phyloP scores from a whole-genome alignment of 1,140 invertebrate genomes.

The Nebria ingens region DNA sequence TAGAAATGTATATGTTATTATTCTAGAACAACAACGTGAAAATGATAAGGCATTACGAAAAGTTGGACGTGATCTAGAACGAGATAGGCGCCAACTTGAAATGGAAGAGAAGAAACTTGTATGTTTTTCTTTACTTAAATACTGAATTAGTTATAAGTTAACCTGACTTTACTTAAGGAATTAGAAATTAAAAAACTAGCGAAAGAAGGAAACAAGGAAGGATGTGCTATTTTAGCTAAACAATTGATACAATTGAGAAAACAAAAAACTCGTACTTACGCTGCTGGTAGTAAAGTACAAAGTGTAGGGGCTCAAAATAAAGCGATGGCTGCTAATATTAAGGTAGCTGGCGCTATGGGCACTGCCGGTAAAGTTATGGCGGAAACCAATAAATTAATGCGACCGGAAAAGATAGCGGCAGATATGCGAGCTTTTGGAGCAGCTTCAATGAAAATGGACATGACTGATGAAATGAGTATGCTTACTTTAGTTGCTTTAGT shows the following conservation, averaged over 20 bases:
- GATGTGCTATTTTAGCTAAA: conserved; percentile 73
- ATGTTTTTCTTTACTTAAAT: conserved; percentile 24
- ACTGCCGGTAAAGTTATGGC: conserved; percentile 81
- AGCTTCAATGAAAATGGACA: conserved; percentile 79
- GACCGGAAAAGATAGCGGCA: conserved; percentile 70
- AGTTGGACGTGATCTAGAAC: conserved; percentile 71
- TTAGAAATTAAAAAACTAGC: conserved; percentile 82
- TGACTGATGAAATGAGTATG: conserved; percentile 91
- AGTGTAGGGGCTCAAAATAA: conserved; percentile 76
- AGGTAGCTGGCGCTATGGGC: conserved; percentile 75
- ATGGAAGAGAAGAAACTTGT: conserved; percentile 84
- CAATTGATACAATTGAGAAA: conserved; percentile 79
- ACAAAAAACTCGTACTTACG: conserved; percentile 73
- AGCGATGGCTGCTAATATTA: conserved; percentile 78
- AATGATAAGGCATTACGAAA: conserved; percentile 70
- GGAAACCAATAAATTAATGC: conserved; percentile 78
- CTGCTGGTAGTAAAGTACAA: conserved; percentile 60
- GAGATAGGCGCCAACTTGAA: conserved; percentile 69
- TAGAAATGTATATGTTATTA: conserved; percentile 22
- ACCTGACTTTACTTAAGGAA: conserved; percentile 48
- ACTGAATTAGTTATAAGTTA: conserved; percentile 12
- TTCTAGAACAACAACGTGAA: conserved; percentile 69
- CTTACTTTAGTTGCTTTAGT: conserved; percentile 19
- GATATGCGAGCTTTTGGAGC: conserved; percentile 74
- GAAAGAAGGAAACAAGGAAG: conserved; percentile 76